Conservation (phyloP, 2,888 invertebrate species). For the Achlya flavicornis region DNA sequence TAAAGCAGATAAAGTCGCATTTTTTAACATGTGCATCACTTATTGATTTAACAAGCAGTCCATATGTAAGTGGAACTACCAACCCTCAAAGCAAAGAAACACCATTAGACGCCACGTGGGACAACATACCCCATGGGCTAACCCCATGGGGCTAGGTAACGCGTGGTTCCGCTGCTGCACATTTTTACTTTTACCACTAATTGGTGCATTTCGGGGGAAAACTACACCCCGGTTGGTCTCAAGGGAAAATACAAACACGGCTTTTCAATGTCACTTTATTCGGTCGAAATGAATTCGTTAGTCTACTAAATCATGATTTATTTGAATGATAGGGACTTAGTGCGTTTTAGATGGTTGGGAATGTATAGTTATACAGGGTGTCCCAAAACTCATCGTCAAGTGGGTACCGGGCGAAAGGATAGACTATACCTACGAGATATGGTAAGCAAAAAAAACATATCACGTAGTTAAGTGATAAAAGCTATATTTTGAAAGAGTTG, state of each 20-base stretch:
- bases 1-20: background rate
- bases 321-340: conserved; percentile 13
- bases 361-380: background rate
- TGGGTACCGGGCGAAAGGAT: too few species aligned
- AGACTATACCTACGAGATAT: too few species aligned
- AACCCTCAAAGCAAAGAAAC: conserved; percentile 79
- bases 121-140: conserved; percentile 40
- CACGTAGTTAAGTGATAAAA: too few species aligned
- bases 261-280: conserved; percentile 78
- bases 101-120: conserved; percentile 78
- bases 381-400: too few species aligned
- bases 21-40: conserved; percentile 34
- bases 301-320: conserved; percentile 35
- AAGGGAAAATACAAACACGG: conserved; percentile 60
- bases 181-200: conserved; percentile 82
- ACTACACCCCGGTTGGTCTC: conserved; percentile 64
- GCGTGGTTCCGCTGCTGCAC: conserved; percentile 78
- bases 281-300: conserved; percentile 53
- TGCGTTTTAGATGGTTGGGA: background rate
- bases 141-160: conserved; percentile 66
- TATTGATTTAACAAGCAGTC: conserved; percentile 72
- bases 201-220: conserved; percentile 76
- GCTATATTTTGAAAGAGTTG: too few species aligned
- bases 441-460: too few species aligned
- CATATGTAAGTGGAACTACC: conserved; percentile 72